Conservation (phyloP, 2,797 vertebrate genomes). For the Aselliscus stoliczkanus region DNA sequence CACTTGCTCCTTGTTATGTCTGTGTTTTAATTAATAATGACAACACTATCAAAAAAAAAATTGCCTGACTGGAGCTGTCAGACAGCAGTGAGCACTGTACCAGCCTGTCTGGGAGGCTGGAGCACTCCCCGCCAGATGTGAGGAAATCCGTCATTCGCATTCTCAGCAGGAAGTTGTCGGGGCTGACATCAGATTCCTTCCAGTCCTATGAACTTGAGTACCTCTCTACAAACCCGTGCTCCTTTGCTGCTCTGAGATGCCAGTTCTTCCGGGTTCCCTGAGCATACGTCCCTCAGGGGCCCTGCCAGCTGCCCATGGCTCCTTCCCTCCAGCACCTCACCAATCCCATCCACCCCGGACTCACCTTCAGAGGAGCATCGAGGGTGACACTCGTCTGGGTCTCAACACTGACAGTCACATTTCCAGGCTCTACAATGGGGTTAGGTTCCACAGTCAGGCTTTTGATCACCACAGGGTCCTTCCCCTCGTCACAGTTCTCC, state of each 20-base stretch:
- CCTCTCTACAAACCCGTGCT: background rate
- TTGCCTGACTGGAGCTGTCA: background rate
- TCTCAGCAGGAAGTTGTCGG: background rate
- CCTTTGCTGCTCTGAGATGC: background rate
- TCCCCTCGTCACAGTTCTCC: conserved; percentile 80
- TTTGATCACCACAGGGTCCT: conserved; percentile 75
- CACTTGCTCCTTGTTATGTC: background rate
- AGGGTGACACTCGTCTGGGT: conserved; percentile 55
- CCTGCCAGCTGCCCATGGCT: background rate
- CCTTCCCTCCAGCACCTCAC: background rate
- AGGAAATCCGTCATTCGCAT: background rate
- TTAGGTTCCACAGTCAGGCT: conserved; percentile 78
- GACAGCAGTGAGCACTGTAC: background rate
- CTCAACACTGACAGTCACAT: conserved; percentile 43
- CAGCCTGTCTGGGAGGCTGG: background rate
- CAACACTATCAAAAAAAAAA: background rate
- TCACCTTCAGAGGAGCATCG: conserved; percentile 77
- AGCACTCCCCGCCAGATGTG: background rate
- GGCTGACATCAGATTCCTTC: background rate
- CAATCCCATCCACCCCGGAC: background rate
- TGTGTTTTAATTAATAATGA: background rate
- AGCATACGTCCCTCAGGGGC: background rate
- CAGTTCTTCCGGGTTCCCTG: background rate
- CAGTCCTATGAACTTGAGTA: background rate
- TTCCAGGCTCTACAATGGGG: conserved; percentile 80